Conservation (phyloP, 2,797 vertebrate species). For the Halcyon chelicuti region DNA sequence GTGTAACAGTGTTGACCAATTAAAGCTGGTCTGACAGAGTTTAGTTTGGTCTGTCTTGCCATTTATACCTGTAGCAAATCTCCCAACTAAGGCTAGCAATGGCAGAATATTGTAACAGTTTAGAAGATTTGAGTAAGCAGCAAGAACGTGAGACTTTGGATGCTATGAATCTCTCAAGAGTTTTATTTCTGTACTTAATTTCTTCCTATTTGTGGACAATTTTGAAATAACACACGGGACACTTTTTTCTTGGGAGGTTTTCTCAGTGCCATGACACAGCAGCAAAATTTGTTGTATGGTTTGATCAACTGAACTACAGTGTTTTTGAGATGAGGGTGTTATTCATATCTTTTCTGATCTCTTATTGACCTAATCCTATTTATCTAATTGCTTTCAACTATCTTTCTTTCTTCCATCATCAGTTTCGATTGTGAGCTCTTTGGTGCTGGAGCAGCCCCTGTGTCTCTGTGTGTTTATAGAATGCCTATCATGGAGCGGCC, state of each 20-base stretch:
- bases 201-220: background rate
- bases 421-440: background rate
- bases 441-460: fast-evolving
- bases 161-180: background rate
- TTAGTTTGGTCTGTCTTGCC: background rate
- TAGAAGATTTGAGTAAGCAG: background rate
- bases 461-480: background rate
- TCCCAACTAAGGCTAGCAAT: background rate
- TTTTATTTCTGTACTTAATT: background rate
- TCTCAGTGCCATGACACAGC: background rate
- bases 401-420: background rate
- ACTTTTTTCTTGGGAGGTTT: background rate
- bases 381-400: background rate
- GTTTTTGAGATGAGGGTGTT: background rate
- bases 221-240: background rate
- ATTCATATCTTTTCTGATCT: background rate
- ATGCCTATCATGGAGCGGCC: background rate
- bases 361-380: background rate
- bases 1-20: background rate
- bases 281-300: background rate
- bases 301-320: background rate
- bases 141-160: background rate
- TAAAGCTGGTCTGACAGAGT: background rate
- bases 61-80: background rate
- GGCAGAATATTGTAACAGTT: background rate